These are phyloP conservation scores for Argyra leucocephala DNA, from an alignment of 2,888 invertebrate genomes.

Conservation along the genomic window DNA sequence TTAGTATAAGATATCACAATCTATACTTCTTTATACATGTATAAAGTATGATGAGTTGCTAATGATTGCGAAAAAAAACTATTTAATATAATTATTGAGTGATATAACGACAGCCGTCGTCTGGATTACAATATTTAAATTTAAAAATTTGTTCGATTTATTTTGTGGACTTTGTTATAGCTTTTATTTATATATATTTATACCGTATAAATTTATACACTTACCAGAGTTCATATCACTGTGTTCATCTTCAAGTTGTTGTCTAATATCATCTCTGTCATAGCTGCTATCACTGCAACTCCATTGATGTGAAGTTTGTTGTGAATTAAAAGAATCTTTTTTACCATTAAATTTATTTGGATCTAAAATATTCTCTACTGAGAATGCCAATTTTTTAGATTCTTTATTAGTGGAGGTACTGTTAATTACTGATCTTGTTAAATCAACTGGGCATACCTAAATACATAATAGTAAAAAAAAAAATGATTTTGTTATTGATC, in stretches of 20 bases:
- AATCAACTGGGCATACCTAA: conserved; percentile 43
- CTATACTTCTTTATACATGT: no score
- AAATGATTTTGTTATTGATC: not conserved
- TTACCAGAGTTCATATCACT: conserved; percentile 49
- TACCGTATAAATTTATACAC: no score
- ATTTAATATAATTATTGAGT: no score
- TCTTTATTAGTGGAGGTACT: conserved; percentile 39
- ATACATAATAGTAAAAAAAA: conserved; percentile 10
- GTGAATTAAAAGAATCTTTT: conserved; percentile 31
- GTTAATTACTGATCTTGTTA: conserved; percentile 38
- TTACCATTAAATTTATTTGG: conserved; percentile 81
- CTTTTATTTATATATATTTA: no score
- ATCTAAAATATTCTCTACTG: conserved; percentile 82
- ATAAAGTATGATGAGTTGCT: no score
- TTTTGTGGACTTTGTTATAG: no score
- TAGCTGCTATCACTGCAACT: conserved; percentile 40
- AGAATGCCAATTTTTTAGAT: conserved; percentile 59
- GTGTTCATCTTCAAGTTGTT: conserved; percentile 41
- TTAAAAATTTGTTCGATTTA: no score
- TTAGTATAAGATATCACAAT: no score
- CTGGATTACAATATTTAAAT: no score
- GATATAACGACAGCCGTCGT: no score
- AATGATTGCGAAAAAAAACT: no score
- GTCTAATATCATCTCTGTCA: conserved; percentile 43
- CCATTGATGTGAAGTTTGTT: conserved; percentile 43